Conservation (phyloP, 2,888 invertebrate genomes). For the Pyrgus malvae region DNA sequence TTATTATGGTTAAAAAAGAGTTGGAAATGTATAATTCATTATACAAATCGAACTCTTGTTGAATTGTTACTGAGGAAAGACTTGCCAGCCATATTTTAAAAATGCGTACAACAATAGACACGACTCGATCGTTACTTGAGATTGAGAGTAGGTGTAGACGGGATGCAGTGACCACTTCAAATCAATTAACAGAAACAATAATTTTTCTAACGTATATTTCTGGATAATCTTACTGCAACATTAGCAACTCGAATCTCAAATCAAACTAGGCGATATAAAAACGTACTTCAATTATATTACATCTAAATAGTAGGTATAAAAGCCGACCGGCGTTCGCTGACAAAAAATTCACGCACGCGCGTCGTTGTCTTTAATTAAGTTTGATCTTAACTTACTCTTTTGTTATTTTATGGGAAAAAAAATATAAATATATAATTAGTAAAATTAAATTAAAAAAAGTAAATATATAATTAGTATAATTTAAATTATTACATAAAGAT, state of each 20-base stretch:
- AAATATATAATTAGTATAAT: constrained; percentile 79
- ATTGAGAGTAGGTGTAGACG: too few species aligned
- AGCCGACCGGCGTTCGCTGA: constrained; percentile 64
- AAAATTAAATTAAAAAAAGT: too few species aligned
- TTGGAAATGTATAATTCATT: too few species aligned
- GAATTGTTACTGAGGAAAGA: too few species aligned
- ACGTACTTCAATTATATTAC: constrained; percentile 61
- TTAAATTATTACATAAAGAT: constrained; percentile 77
- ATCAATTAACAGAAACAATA: too few species aligned
- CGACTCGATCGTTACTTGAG: too few species aligned
- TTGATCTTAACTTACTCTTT: constrained; percentile 80
- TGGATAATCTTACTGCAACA: constrained; percentile 52
- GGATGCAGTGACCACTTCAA: too few species aligned
- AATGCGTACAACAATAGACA: too few species aligned
- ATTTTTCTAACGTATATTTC: too few species aligned
- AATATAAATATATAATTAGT: constrained; percentile 72
- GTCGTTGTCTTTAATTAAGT: constrained; percentile 59
- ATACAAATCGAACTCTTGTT: too few species aligned
- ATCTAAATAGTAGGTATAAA: constrained; percentile 73
- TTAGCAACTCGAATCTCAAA: constrained; percentile 58
- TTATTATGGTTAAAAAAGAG: too few species aligned
- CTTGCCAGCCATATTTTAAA: too few species aligned
- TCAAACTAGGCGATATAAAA: constrained; percentile 65
- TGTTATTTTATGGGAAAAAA: constrained; percentile 71
- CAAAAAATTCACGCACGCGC: constrained; percentile 50